A percentile compares a stretch with the other conserved stretches of the same genome.
These are phyloP conservation scores for Rallus limicola DNA, from an alignment of 2,113 vertebrate genomes.

Conservation along the genomic window DNA sequence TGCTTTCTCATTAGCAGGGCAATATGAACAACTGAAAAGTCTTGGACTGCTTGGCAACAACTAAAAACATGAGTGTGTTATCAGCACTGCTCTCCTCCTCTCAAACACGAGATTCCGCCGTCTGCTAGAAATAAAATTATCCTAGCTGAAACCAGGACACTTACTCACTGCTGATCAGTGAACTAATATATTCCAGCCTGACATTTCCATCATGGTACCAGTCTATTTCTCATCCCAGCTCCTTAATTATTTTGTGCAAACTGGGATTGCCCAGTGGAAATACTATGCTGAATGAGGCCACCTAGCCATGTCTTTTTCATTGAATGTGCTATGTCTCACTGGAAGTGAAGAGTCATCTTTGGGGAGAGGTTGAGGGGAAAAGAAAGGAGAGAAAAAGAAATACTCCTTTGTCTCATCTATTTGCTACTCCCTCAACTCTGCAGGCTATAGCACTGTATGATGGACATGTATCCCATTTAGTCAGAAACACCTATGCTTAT, in stretches of 20 bases:
- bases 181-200: not conserved
- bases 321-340: not conserved
- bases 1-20: no score
- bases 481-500: not conserved
- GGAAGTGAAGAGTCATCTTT: not conserved
- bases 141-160: no score
- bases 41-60: no score
- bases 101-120: no score
- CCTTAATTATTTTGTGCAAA: slow-evolving; percentile 7
- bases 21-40: no score
- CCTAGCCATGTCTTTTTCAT: not conserved
- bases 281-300: not conserved
- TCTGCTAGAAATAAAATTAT: no score
- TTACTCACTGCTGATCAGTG: not conserved
- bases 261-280: not conserved
- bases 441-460: not conserved
- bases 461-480: not conserved
- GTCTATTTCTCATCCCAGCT: not conserved
- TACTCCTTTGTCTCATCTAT: not conserved
- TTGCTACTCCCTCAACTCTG: not conserved
- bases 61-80: no score
- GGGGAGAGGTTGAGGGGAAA: not conserved
- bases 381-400: not conserved
- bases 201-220: not conserved
- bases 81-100: no score